Evolutionary conservation across 2,797 vertebrate species (phyloP).

Genomic region (Enteromius mattozi): DNA sequence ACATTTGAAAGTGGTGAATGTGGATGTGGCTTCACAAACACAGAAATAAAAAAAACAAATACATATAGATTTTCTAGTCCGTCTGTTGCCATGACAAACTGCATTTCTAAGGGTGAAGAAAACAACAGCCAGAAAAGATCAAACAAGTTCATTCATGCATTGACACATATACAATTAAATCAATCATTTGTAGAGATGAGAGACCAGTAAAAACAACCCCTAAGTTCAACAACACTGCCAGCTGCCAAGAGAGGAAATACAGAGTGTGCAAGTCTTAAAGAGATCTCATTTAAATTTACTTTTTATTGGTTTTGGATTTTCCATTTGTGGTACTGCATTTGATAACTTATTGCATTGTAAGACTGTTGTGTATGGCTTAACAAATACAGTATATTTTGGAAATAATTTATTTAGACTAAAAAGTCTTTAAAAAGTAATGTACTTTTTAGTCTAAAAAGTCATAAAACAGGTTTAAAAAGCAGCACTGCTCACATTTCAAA

Average conservation of each 20-base stretch:
- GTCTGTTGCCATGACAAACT: constrained; percentile 4
- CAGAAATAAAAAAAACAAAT: not conserved
- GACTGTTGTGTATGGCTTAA: not conserved
- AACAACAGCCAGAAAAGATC: not conserved
- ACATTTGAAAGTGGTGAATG: not conserved
- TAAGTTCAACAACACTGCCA: not conserved
- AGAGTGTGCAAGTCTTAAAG: not conserved
- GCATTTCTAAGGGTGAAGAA: not conserved
- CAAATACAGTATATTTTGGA: not conserved
- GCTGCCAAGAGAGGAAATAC: no score
- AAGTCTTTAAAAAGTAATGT: no score
- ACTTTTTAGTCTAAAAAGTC: not conserved
- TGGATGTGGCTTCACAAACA: not conserved
- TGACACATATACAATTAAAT: not conserved
- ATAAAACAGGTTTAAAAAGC: not conserved
- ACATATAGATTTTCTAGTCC: not conserved
- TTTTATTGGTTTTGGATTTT: not conserved
- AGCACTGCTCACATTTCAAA: not conserved
- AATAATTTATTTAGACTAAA: not conserved
- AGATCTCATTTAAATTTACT: not conserved
- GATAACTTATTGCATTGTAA: not conserved
- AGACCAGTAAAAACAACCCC: not conserved
- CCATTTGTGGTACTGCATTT: not conserved
- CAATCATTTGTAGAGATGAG: not conserved
- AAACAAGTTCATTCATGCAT: not conserved